These are phyloP conservation scores for Druceiella hillmani DNA, from an alignment of 2,888 invertebrate species.

Conservation along the genomic window DNA sequence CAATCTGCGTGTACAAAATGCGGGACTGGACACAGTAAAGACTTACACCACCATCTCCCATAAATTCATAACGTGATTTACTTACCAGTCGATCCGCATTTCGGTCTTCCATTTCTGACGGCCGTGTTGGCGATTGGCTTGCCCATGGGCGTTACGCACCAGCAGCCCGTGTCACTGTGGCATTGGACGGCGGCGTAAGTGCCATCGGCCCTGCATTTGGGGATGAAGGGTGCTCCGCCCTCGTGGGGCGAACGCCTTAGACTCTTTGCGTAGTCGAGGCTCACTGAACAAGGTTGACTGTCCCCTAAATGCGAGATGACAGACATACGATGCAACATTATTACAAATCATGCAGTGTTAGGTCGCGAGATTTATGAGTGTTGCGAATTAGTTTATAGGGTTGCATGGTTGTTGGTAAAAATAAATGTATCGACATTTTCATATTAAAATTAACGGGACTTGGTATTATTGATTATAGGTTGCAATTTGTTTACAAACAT, in stretches of 20 bases:
- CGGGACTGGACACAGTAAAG: too few relatives aligned
- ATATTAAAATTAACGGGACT: too few relatives aligned
- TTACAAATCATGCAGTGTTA: background rate
- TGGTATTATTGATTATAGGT: too few relatives aligned
- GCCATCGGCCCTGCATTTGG: slow-evolving; percentile 78
- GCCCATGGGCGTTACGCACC: slow-evolving; percentile 87
- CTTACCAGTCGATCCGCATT: slow-evolving; percentile 54
- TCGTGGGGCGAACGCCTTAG: slow-evolving; percentile 38
- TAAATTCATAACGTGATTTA: too few relatives aligned
- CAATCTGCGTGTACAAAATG: too few relatives aligned
- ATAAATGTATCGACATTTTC: too few relatives aligned
- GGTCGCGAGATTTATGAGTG: too few relatives aligned
- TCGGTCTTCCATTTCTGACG: slow-evolving; percentile 62
- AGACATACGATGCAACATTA: background rate
- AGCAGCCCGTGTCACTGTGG: slow-evolving; percentile 73
- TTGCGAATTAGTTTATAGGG: too few relatives aligned
- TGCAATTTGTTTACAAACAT: too few relatives aligned
- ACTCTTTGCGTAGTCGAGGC: slow-evolving; percentile 34
- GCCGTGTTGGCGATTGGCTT: slow-evolving; percentile 77
- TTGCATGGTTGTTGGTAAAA: too few relatives aligned
- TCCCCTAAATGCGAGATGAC: slow-evolving; percentile 24
- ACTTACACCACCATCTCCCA: background rate
- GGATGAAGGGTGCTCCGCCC: slow-evolving; percentile 56
- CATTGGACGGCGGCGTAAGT: slow-evolving; percentile 84
- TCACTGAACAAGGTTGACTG: slow-evolving; percentile 48